A percentile compares a stretch with the other conserved stretches of the same genome.
These are phyloP conservation scores for Hypotaenidia okinawae DNA, from an alignment of 2,797 vertebrate species.

Conservation along the genomic window DNA sequence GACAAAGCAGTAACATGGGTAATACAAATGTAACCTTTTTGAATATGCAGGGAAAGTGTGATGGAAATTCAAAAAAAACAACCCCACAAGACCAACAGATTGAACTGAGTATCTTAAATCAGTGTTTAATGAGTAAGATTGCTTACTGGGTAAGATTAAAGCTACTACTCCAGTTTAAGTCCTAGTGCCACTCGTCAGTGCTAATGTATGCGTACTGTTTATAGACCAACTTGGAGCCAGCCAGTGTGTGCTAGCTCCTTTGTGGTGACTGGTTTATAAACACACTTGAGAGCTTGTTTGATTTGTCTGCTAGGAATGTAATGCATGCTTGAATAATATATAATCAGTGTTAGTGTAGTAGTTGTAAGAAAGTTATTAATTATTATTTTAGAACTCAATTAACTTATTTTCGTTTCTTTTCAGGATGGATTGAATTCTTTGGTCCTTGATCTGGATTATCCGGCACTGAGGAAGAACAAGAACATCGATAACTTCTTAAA, in stretches of 20 bases:
- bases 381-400: constrained; percentile 26
- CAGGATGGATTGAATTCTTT: constrained; percentile 97
- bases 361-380: background rate
- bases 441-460: constrained; percentile 96
- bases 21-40: background rate
- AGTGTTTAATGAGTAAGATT: background rate
- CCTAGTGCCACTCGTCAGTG: background rate
- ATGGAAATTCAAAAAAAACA: background rate
- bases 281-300: constrained; percentile 43
- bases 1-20: background rate
- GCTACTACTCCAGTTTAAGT: background rate
- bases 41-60: background rate
- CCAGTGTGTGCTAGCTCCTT: background rate
- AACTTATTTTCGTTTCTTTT: constrained; percentile 49
- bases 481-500: constrained; percentile 98
- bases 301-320: constrained; percentile 35
- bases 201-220: constrained; percentile 73
- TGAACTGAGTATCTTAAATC: background rate
- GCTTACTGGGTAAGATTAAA: background rate
- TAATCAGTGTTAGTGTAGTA: background rate
- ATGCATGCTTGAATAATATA: background rate
- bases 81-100: background rate
- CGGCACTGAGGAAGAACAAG: constrained; percentile 97
- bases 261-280: constrained; percentile 16
- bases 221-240: constrained; percentile 5